These are phyloP conservation scores for Agraylea sexmaculata DNA, from an alignment of 1,140 invertebrate genomes.

Conservation along the genomic window DNA sequence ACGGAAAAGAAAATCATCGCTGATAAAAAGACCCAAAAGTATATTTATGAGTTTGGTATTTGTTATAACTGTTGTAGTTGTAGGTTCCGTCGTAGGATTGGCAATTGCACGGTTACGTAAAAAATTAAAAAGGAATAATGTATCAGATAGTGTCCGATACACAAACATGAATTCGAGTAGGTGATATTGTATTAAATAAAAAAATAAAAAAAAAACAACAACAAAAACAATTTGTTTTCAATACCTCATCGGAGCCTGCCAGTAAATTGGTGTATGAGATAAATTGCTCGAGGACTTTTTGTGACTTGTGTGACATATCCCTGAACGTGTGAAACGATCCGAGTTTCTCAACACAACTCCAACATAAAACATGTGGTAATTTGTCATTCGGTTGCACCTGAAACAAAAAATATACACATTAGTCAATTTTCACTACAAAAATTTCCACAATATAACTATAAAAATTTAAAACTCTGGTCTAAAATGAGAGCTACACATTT, in stretches of 20 bases:
- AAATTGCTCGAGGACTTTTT: conserved; percentile 45
- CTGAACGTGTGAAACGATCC: conserved; percentile 45
- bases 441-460: conserved; percentile 1
- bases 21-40: background rate
- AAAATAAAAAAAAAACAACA: background rate
- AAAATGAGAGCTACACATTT: conserved; percentile 1
- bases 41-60: conserved; percentile 12
- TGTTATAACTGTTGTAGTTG: conserved; percentile 8
- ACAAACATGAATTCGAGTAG: conserved; percentile 5
- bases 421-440: background rate
- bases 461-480: background rate
- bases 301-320: conserved; percentile 42
- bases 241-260: conserved; percentile 41
- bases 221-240: conserved; percentile 7
- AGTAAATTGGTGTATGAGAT: conserved; percentile 42
- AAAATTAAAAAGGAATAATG: conserved; percentile 9
- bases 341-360: conserved; percentile 43
- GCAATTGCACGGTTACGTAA: conserved; percentile 6
- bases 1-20: background rate
- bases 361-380: conserved; percentile 45
- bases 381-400: conserved; percentile 43
- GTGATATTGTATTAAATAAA: background rate
- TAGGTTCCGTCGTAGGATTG: conserved; percentile 12
- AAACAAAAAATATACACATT: conserved; percentile 2
- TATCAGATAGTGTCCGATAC: conserved; percentile 5